Percentiles rank a stretch among this genome's conserved stretches.
Conservation (phyloP, 2,113 vertebrate species). For the Rhinoderma darwinii region DNA sequence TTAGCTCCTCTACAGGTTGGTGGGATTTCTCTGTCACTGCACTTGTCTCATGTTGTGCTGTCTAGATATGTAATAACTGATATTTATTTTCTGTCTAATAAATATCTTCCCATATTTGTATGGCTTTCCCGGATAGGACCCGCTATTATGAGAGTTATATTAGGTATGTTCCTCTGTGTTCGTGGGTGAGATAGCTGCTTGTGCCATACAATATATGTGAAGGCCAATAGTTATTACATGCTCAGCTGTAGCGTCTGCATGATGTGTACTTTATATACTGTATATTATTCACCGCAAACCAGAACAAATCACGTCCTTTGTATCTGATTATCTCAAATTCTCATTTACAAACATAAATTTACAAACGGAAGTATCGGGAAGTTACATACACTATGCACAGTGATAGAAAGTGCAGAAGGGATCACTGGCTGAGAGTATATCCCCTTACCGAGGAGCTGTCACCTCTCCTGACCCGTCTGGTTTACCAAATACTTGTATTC, state of each 20-base stretch:
- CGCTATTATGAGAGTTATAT: slow-evolving; percentile 98
- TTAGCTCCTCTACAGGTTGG: slow-evolving; percentile 22
- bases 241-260: slow-evolving; percentile 24
- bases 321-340: not conserved
- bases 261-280: not conserved
- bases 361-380: no score
- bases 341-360: not conserved
- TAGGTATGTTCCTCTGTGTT: slow-evolving; percentile 84
- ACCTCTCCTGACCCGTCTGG: no score
- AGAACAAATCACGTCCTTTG: not conserved
- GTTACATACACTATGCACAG: no score
- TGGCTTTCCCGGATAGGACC: slow-evolving; percentile 88
- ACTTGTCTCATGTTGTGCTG: slow-evolving; percentile 32
- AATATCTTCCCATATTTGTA: slow-evolving; percentile 78
- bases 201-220: slow-evolving; percentile 58
- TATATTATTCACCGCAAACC: not conserved
- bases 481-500: not conserved
- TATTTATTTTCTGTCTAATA: slow-evolving; percentile 61
- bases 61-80: slow-evolving; percentile 53
- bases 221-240: slow-evolving; percentile 48
- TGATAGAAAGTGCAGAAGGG: no score
- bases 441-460: no score
- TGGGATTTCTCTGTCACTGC: slow-evolving; percentile 13
- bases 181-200: slow-evolving; percentile 21
- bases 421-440: not conserved